Percentiles rank a stretch among this genome's conserved stretches.
Evolutionary conservation across 2,113 vertebrate species (phyloP).

Genomic region (Charadrius vociferus): DNA sequence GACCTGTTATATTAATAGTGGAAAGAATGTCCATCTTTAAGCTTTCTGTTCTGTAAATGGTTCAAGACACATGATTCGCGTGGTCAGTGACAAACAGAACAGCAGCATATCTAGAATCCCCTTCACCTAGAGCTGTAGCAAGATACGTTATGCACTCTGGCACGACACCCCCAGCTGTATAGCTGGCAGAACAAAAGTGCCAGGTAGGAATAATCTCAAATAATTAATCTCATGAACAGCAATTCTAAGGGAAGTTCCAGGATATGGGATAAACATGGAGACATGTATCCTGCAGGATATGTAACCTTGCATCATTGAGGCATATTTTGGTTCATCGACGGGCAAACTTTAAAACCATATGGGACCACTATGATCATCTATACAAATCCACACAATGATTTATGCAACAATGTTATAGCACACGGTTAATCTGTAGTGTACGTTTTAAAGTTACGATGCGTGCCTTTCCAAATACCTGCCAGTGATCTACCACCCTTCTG

Average conservation of each 20-base stretch:
- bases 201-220: background rate
- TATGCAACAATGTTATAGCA: background rate
- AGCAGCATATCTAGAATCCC: background rate
- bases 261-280: background rate
- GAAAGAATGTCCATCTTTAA: background rate
- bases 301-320: background rate
- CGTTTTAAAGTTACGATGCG: background rate
- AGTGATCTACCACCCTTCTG: background rate
- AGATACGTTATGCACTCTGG: accelerated
- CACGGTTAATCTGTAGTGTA: background rate
- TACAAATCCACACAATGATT: background rate
- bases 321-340: background rate
- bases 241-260: background rate
- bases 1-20: background rate
- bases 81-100: background rate
- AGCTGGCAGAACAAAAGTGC: background rate
- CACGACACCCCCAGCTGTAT: accelerated
- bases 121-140: background rate
- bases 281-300: background rate
- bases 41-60: background rate
- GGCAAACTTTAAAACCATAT: background rate
- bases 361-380: background rate
- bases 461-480: background rate
- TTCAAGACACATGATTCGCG: background rate
- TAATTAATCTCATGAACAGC: background rate